These are phyloP conservation scores for Popillia japonica DNA, from an alignment of 1,140 invertebrate species.

Conservation along the genomic window DNA sequence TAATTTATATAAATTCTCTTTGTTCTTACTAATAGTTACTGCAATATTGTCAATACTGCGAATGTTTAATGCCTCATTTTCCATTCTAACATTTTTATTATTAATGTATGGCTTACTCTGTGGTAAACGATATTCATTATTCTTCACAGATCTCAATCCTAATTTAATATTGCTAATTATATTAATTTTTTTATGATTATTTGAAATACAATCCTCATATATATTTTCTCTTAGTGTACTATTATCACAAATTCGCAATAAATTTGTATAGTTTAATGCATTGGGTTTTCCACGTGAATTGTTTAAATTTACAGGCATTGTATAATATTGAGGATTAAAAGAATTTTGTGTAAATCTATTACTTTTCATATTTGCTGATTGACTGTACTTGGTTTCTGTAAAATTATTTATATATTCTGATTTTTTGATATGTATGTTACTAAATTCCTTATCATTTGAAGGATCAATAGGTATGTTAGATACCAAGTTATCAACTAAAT, in stretches of 20 bases:
- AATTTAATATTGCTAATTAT: constrained; percentile 4
- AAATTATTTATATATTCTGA: background rate
- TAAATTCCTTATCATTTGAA: background rate
- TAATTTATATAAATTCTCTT: too few species aligned
- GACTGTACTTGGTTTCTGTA: background rate
- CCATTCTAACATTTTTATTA: too few species aligned
- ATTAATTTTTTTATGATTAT: constrained; percentile 1
- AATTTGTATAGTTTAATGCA: too few species aligned
- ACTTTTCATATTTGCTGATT: too few species aligned
- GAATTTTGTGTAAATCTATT: too few species aligned
- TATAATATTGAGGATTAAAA: too few species aligned
- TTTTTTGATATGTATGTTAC: background rate
- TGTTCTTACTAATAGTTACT: too few species aligned
- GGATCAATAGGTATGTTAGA: background rate
- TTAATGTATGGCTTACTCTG: background rate
- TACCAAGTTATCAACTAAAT: background rate
- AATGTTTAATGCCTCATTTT: too few species aligned
- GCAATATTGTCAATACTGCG: too few species aligned
- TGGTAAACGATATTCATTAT: background rate
- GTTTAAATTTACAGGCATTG: too few species aligned
- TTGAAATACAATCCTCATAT: background rate
- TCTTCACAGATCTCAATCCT: background rate
- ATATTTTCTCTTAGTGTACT: background rate
- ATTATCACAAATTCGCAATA: background rate
- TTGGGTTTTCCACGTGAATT: too few species aligned